A percentile compares a stretch with the other conserved stretches of the same genome.
These are phyloP conservation scores for Drosophila borborema DNA, from an alignment of 2,888 invertebrate species.

Conservation along the genomic window DNA sequence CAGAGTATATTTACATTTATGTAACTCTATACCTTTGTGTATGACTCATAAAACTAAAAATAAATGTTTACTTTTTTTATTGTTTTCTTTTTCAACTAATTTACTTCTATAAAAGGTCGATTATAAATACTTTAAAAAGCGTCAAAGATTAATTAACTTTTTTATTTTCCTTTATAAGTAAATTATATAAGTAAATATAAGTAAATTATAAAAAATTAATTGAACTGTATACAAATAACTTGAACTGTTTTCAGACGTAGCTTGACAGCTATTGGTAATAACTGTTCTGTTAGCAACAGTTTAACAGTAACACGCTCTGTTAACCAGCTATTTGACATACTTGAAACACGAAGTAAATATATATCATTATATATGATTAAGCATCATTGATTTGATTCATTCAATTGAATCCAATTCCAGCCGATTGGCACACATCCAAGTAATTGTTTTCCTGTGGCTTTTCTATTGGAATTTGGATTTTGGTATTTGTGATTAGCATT, in stretches of 20 bases:
- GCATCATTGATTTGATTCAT: conserved; percentile 26
- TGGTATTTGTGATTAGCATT: conserved; percentile 12
- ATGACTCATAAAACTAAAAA: neutral
- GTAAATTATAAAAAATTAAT: neutral
- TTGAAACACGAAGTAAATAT: conserved; percentile 3
- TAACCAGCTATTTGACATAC: neutral
- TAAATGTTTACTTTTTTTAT: too few relatives aligned
- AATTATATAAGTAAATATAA: too few relatives aligned
- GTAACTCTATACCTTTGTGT: neutral
- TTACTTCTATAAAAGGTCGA: too few relatives aligned
- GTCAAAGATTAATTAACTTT: too few relatives aligned
- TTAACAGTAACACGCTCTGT: conserved; percentile 8
- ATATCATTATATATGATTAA: conserved; percentile 33
- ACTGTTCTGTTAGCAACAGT: neutral
- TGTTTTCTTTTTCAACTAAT: too few relatives aligned
- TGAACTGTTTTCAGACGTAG: neutral
- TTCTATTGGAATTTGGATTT: conserved; percentile 24
- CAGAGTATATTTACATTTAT: neutral
- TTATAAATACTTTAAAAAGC: too few relatives aligned
- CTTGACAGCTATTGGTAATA: neutral
- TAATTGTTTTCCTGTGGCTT: conserved; percentile 29
- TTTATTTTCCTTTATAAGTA: too few relatives aligned
- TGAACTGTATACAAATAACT: too few relatives aligned
- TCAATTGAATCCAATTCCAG: conserved; percentile 17
- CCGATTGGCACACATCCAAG: conserved; percentile 18